Percentiles rank a stretch among this genome's conserved stretches.
These are phyloP conservation scores for Ophiodon elongatus DNA, from an alignment of 2,113 vertebrate species.

Conservation along the genomic window DNA sequence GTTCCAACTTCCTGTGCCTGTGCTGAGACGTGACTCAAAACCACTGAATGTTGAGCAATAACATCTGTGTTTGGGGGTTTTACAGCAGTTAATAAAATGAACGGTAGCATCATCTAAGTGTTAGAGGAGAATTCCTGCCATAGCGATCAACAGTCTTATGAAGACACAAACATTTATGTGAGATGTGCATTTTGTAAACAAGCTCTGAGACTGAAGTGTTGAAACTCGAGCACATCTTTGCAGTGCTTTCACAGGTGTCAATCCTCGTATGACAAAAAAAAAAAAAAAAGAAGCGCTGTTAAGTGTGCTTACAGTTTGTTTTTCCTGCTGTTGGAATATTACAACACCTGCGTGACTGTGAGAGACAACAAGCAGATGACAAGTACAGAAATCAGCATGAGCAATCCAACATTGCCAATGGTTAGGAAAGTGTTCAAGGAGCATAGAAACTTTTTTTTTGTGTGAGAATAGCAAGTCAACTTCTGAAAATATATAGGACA, in stretches of 20 bases:
- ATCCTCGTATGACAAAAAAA: constrained; percentile 19
- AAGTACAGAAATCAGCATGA: constrained; percentile 63
- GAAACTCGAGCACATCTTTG: constrained; percentile 54
- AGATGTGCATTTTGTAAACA: constrained; percentile 78
- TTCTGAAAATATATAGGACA: constrained; percentile 74
- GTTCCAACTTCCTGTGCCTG: background rate
- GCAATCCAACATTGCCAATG: constrained; percentile 65
- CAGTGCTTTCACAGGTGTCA: constrained; percentile 30
- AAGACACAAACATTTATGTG: constrained; percentile 62
- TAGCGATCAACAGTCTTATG: constrained; percentile 55
- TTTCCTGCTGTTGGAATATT: constrained; percentile 67
- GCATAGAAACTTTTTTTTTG: constrained; percentile 69
- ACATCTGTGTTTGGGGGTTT: constrained; percentile 25
- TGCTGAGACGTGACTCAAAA: constrained; percentile 38
- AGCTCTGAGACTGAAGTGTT: constrained; percentile 68
- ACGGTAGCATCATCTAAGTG: constrained; percentile 46
- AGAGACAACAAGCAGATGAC: constrained; percentile 71
- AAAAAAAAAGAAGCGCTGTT: constrained; percentile 49
- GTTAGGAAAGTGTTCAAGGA: constrained; percentile 69
- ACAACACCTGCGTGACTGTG: constrained; percentile 70
- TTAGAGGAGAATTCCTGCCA: constrained; percentile 56
- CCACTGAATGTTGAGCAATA: constrained; percentile 14
- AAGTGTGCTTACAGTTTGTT: constrained; percentile 77
- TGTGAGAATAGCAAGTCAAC: constrained; percentile 78
- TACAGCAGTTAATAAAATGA: constrained; percentile 51